Evolutionary conservation across 2,888 invertebrate genomes (phyloP), one percentile per base, ranked within the genome.

Genomic region (Odontothrips loti): DNA sequence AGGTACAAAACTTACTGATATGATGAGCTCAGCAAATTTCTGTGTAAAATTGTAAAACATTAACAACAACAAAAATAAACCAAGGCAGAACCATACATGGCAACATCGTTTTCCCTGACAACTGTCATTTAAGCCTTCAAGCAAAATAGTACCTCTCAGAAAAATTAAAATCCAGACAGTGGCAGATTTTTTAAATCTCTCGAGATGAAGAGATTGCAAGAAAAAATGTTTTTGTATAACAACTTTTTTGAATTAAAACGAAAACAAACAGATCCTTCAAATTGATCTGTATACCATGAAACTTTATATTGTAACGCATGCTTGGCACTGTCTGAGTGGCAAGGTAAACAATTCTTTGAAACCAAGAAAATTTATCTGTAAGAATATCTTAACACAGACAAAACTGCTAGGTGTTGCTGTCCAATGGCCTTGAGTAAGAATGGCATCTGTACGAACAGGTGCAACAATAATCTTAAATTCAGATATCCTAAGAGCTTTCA

Each of bases 1-100:
- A 75, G 68, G 68, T 75, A 75, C 68, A 75, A 75, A 75, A 75
- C 27, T 75, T 75, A 75, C 68, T 75, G 68, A 75, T 75, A 75
- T 75, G 68, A 75, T 27, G 68, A 75, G 68, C 68, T 75, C 68
- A 75, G 23, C 68, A 75, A 23, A 75, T 12, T 75, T 23, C 23
- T 75, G 27, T 75, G 68, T 75, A 75, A 27, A 27, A 27, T 75
- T 11, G 27, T 27, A 75, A 27, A 75, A 27, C 27, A 75, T 27
- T 75, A 27, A 75, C 68, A 23, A 68, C 68, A 27, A 27, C 23
- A 75, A 27, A 75, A 75, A 58, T 17, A 20, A 58, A 58, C 20
- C 12, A 58, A 58, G 11, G 27, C 27, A 23, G 68, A 12, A 27
- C 68, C 23, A 75, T 75, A 75, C 68, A 23, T 68, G 68, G 68